These are phyloP conservation scores for Tineola bisselliella DNA, from an alignment of 2,888 invertebrate genomes.

Conservation along the genomic window DNA sequence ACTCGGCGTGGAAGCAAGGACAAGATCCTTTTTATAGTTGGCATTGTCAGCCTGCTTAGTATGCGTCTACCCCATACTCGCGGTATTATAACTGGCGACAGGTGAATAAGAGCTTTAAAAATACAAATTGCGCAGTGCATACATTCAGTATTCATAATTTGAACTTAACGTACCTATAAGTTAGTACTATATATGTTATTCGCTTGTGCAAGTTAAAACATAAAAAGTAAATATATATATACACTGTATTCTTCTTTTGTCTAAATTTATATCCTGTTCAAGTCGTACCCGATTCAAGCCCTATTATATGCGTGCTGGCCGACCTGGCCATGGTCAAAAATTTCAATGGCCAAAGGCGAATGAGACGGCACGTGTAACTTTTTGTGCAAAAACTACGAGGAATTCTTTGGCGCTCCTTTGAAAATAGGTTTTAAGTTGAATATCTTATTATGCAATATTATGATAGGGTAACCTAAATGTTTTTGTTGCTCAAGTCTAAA, in stretches of 20 bases:
- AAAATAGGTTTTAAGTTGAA: slow-evolving; percentile 47
- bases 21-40: slow-evolving; percentile 38
- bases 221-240: too few relatives aligned
- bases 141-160: not conserved
- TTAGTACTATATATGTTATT: too few relatives aligned
- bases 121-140: not conserved
- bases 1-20: slow-evolving; percentile 20
- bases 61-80: slow-evolving; percentile 30
- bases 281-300: slow-evolving; percentile 29
- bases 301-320: slow-evolving; percentile 42
- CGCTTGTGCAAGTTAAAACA: not conserved
- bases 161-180: not conserved
- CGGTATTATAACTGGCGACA: slow-evolving; percentile 24
- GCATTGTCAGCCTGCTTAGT: slow-evolving; percentile 43
- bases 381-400: slow-evolving; percentile 59
- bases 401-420: slow-evolving; percentile 45
- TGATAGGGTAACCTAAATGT: not conserved
- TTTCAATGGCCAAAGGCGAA: slow-evolving; percentile 53
- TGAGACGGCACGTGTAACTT: slow-evolving; percentile 60
- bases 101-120: slow-evolving; percentile 25
- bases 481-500: too few relatives aligned
- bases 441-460: slow-evolving; percentile 60
- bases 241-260: not conserved
- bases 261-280: slow-evolving; percentile 7
- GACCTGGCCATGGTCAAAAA: slow-evolving; percentile 47